These are phyloP conservation scores for Paralichthys olivaceus DNA, from an alignment of 2,113 vertebrate species.

Conservation along the genomic window DNA sequence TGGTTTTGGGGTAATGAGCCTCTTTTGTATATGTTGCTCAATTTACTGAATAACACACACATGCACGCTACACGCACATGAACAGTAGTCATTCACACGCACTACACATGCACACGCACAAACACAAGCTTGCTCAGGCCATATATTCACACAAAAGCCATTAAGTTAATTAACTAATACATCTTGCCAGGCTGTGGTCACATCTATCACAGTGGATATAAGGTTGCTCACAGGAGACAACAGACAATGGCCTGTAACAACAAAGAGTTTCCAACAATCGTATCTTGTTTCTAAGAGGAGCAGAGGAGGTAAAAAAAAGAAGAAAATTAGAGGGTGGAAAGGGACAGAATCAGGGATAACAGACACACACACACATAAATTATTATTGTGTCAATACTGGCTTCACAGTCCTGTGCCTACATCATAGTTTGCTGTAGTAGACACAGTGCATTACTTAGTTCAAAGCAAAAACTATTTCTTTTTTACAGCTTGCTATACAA, in stretches of 20 bases:
- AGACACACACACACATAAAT: conserved; percentile 4
- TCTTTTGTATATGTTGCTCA: conserved; percentile 49
- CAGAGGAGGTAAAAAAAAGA: neutral
- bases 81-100: neutral
- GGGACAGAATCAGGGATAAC: conserved; percentile 5
- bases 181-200: conserved; percentile 41
- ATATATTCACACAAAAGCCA: conserved; percentile 17
- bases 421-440: conserved; percentile 28
- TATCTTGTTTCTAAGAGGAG: conserved; percentile 39
- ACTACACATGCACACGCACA: neutral
- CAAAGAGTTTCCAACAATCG: conserved; percentile 53
- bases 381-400: conserved; percentile 27
- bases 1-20: conserved; percentile 66
- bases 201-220: conserved; percentile 50
- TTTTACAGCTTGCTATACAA: too few relatives aligned
- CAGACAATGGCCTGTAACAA: conserved; percentile 41
- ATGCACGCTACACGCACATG: neutral
- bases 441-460: too few relatives aligned
- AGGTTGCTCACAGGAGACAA: conserved; percentile 52
- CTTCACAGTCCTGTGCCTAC: conserved; percentile 15
- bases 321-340: neutral
- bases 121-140: conserved; percentile 1
- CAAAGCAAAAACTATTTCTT: too few relatives aligned
- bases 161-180: conserved; percentile 67
- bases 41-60: conserved; percentile 17